A percentile compares a stretch with the other conserved stretches of the same genome.
These are phyloP conservation scores for Mystacides longicornis DNA, from an alignment of 2,888 invertebrate genomes.

Conservation along the genomic window DNA sequence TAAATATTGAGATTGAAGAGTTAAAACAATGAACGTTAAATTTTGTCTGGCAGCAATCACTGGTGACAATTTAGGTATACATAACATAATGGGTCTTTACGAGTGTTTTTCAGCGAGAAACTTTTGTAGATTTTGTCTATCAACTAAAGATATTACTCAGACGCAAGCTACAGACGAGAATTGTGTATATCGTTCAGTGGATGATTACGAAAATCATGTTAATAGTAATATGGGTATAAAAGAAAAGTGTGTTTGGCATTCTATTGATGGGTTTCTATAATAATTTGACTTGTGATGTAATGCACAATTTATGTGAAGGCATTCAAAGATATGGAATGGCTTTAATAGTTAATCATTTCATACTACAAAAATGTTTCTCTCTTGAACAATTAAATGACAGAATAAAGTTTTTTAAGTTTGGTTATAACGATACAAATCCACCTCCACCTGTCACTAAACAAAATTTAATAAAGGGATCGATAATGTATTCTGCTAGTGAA, in stretches of 20 bases:
- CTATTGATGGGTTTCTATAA: not conserved
- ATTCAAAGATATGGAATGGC: not conserved
- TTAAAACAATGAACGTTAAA: not conserved
- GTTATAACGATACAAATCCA: not conserved
- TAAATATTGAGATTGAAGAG: not conserved
- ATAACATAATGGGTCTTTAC: not conserved
- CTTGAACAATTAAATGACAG: not conserved
- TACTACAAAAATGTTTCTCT: not conserved
- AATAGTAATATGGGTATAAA: not conserved
- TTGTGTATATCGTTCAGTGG: not conserved
- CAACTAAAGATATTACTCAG: not conserved
- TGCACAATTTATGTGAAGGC: not conserved
- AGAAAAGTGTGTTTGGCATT: not conserved
- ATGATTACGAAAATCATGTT: not conserved
- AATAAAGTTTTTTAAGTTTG: not conserved
- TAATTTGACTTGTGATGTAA: not conserved
- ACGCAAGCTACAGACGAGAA: not conserved
- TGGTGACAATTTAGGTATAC: constrained; percentile 2
- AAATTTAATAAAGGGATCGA: not conserved
- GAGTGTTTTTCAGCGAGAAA: not conserved
- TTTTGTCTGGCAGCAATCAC: not conserved
- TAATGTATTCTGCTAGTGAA: not conserved
- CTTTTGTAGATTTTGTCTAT: not conserved
- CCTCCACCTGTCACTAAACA: not conserved
- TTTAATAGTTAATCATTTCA: not conserved